Base-by-base conservation (phyloP, 1,140 invertebrate genomes). In the Epicauta chinensis region DNA sequence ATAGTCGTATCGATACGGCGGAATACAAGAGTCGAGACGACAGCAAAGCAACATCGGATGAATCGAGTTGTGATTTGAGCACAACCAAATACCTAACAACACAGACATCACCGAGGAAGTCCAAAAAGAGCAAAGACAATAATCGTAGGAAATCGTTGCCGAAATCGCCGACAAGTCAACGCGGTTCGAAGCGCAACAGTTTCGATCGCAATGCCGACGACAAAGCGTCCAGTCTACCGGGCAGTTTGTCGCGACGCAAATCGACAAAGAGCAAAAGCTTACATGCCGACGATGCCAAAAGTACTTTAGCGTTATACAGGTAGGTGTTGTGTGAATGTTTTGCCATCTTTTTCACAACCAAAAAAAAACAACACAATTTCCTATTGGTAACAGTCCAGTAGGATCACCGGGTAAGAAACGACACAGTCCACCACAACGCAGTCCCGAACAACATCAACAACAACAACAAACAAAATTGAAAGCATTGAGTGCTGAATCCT, bases 401-500 rank as follows among this genome's bases (percentile, higher is more conserved):
- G 53, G 31, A 17, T 59, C 55, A 1, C 55, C 61, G 9, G 30
- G 30, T 37, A 55, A 48, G 30, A 57, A 54, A 43, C 31, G 40
- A 31, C 59, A 62, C 53, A 64, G 42, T 53, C 55, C 56, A 23
- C 4, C 23, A 45, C 62, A 41, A 61, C 56, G 58, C 11, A 65
- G 56, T 49, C 55, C 55, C 16, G 60, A 66, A 16, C 53, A 51
- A n/a, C n/a, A n/a, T n/a, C n/a, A n/a, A n/a, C n/a, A n/a, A n/a
- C n/a, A n/a, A n/a, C n/a, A n/a, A 15, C 10, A 11, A n/a, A 47
- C 56, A 17, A 64, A 65, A 63, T 75, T 88, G 16, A 90, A 90
- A 71, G 87, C 87, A n/a, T 70, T 89, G 39, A 91, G 87, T 59
- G 87, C 87, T 29, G 88, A 91, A 69, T 90, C 87, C 0, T 68